Conservation (phyloP, 2,888 invertebrate species). For the Tolmerus cingulatus region DNA sequence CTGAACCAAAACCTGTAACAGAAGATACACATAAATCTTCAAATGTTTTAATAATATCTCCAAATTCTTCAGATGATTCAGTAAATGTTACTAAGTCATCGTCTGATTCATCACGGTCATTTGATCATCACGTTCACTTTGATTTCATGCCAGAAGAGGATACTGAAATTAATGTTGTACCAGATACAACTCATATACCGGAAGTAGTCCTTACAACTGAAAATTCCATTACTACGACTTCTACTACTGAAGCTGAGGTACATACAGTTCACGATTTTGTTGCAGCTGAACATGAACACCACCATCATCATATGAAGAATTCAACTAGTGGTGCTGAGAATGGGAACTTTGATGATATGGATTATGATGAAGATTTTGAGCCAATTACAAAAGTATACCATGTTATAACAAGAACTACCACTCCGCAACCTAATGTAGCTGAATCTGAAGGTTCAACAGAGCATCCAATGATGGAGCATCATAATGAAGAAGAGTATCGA, state of each 20-base stretch:
- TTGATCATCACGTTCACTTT: slow-evolving; percentile 1
- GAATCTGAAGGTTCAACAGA: background rate
- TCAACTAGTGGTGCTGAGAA: background rate
- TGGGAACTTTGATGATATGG: slow-evolving; percentile 31
- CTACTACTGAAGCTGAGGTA: background rate
- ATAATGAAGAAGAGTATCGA: background rate
- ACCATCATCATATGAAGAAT: background rate
- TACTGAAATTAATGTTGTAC: background rate
- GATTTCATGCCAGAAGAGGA: slow-evolving; percentile 33
- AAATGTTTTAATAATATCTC: background rate
- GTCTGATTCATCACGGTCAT: background rate
- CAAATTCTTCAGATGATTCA: background rate
- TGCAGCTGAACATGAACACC: background rate
- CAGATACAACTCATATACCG: background rate
- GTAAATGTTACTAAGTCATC: background rate
- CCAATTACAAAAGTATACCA: slow-evolving; percentile 45
- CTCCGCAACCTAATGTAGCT: background rate
- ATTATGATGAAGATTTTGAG: slow-evolving; percentile 29
- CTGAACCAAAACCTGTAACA: slow-evolving; percentile 50
- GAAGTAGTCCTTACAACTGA: background rate
- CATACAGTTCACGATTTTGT: background rate
- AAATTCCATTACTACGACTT: background rate
- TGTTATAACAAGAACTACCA: slow-evolving; percentile 43
- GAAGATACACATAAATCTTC: background rate
- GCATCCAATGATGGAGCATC: background rate